Evolutionary conservation across 2,113 vertebrate species (phyloP), one percentile per base, ranked within the genome.

Genomic region (Indri indri): DNA sequence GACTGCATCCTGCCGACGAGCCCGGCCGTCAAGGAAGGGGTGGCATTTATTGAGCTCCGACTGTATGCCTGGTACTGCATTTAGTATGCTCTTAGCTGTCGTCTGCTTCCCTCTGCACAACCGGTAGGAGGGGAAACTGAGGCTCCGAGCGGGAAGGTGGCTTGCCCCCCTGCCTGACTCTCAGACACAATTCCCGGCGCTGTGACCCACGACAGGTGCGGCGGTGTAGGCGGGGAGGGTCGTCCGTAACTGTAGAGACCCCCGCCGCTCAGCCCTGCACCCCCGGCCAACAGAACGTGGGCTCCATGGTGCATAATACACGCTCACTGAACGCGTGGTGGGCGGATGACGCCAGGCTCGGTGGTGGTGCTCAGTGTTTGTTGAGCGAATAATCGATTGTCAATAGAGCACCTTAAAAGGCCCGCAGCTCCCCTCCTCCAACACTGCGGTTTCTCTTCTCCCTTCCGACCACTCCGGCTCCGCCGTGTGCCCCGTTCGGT

Each of bases 101-200:
- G 40, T 37, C 27, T 92, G 40, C 45, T 68, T 61, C 65, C 1
- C 34, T 6, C 22, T 37, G 42, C 22, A n/a, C 8, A 57, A 30
- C 50, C 95, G 68, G 71, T 65, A 52, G 22, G 34, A 96, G 77
- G 88, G 45, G 81, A 94, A 97, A 95, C 40, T 0, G 0, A 94
- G 45, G 18, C 14, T 96, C 50, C 54, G 57, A 86, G n/a, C 71
- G 79, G 81, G 54, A 27, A 71, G 91, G 73, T 40, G 13, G 66
- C 70, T 66, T 47, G 63, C 63, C 54, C n/a, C 23, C 66, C 40
- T 25, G 27, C 34, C 52, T 88, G 34, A 61, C 59, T 37, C 59
- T 20, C 32, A 30, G 32, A 30, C 20, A 34, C 54, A 30, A 61
- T 59, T 50, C 42, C 30, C 30, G 27, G 4, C 10, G 40, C 32